Conservation (phyloP, 2,797 vertebrate genomes). For the Choloepus didactylus region DNA sequence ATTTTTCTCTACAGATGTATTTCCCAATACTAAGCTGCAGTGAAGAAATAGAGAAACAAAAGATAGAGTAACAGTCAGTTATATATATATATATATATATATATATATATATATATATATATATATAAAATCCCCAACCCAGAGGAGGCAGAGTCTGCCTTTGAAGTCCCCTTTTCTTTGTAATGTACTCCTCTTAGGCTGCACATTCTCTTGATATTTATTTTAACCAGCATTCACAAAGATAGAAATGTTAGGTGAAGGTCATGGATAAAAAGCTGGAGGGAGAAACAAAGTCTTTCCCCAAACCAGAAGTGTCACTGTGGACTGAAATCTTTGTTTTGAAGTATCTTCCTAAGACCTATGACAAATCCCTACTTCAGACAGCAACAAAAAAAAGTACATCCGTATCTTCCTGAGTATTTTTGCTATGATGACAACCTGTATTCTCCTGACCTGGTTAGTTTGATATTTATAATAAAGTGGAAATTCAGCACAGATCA, state of each 20-base stretch:
- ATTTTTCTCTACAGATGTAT: not conserved
- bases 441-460: slow-evolving; percentile 1
- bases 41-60: slow-evolving; percentile 23
- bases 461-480: slow-evolving; percentile 5
- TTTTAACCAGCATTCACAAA: slow-evolving; percentile 51
- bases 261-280: not conserved
- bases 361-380: not conserved
- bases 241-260: slow-evolving; percentile 57
- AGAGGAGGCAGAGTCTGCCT: not conserved
- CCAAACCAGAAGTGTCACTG: not conserved
- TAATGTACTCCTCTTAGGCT: not conserved
- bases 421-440: not conserved
- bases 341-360: slow-evolving; percentile 20
- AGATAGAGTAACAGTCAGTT: not conserved
- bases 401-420: not conserved
- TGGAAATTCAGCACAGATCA: slow-evolving; percentile 34
- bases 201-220: slow-evolving; percentile 45
- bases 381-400: not conserved
- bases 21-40: not conserved
- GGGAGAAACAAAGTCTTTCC: slow-evolving; percentile 28
- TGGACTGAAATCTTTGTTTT: not conserved
- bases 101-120: not conserved
- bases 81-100: too few species aligned
- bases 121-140: not conserved
- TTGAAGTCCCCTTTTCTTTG: not conserved